Evolutionary conservation across 64 coral and sea anemone species (phyloP).

Genomic region (Pocillopora damicornis): DNA sequence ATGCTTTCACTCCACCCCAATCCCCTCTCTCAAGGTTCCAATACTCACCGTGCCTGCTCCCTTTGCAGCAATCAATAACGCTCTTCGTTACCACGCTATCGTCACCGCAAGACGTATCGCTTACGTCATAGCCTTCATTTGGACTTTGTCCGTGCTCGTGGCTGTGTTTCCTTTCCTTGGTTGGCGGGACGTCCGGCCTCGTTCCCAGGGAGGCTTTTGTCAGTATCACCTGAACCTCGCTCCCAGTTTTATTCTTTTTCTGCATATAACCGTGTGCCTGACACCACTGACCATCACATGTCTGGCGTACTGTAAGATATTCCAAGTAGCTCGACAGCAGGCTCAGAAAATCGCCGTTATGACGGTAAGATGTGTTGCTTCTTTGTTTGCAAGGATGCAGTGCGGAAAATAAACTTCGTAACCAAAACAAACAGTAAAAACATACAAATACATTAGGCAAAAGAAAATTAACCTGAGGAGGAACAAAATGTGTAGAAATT

Average conservation of each 20-base stretch:
- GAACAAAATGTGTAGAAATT: too few species aligned
- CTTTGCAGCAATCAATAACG: conserved; percentile 65
- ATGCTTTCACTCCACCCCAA: background rate
- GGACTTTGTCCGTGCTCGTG: conserved; percentile 58
- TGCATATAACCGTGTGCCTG: conserved; percentile 71
- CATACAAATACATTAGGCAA: too few species aligned
- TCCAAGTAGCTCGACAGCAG: conserved; percentile 67
- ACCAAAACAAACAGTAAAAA: too few species aligned
- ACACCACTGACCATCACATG: conserved; percentile 72
- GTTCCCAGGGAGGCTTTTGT: conserved; percentile 58
- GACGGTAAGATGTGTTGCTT: conserved; percentile 28
- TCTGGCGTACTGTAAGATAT: conserved; percentile 75
- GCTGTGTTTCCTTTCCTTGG: conserved; percentile 68
- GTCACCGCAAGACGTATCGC: conserved; percentile 54
- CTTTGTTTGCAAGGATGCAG: background rate
- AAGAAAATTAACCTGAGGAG: too few species aligned
- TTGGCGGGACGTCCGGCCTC: conserved; percentile 58
- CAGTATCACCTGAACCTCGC: conserved; percentile 86
- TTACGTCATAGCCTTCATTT: conserved; percentile 53
- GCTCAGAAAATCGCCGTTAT: conserved; percentile 63
- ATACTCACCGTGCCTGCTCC: background rate
- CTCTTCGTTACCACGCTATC: conserved; percentile 62
- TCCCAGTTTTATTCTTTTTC: conserved; percentile 64
- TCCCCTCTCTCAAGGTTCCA: background rate
- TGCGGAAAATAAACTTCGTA: too few species aligned